Evolutionary conservation across 37 sponge, comb jelly and placozoan genomes (phyloP).

Genomic region (Aplysina aerophoba): DNA sequence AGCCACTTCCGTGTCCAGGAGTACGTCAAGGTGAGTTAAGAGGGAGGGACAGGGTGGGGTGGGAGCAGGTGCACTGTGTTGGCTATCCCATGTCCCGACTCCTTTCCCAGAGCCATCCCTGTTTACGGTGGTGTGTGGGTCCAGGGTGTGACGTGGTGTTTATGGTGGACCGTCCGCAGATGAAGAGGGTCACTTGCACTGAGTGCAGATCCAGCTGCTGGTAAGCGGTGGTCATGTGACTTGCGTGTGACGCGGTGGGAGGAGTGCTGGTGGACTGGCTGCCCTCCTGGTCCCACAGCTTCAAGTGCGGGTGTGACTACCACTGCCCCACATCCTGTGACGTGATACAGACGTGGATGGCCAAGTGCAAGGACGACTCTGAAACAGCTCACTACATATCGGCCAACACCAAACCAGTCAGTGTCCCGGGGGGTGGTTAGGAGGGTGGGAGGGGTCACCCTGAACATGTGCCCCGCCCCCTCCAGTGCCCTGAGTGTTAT

Average conservation of each 20-base stretch:
- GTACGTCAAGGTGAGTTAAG: slow-evolving; percentile 7
- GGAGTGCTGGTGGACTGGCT: neutral
- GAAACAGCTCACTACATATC: slow-evolving; percentile 89
- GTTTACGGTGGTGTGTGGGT: slow-evolving; percentile 88
- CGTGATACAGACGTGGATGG: slow-evolving; percentile 65
- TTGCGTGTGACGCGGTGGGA: neutral
- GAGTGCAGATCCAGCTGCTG: slow-evolving; percentile 62
- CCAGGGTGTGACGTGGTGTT: slow-evolving; percentile 76
- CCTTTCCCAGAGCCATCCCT: slow-evolving; percentile 49
- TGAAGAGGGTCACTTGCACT: slow-evolving; percentile 72
- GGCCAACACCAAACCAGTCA: slow-evolving; percentile 89
- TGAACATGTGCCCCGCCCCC: neutral
- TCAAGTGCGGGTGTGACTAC: slow-evolving; percentile 79
- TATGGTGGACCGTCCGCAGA: slow-evolving; percentile 41
- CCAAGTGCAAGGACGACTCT: slow-evolving; percentile 83
- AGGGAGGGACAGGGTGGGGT: neutral
- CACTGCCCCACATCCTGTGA: slow-evolving; percentile 82
- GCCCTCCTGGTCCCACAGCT: slow-evolving; percentile 30
- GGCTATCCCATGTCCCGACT: neutral
- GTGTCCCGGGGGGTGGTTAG: neutral
- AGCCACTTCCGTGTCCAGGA: neutral
- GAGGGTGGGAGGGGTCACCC: neutral
- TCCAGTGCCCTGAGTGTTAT: slow-evolving; percentile 89
- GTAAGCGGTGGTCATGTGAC: slow-evolving; percentile 35
- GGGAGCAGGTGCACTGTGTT: neutral